phyloP scores from a whole-genome alignment of 2,797 vertebrate genomes.

The Odontamblyopus lacepedii region DNA sequence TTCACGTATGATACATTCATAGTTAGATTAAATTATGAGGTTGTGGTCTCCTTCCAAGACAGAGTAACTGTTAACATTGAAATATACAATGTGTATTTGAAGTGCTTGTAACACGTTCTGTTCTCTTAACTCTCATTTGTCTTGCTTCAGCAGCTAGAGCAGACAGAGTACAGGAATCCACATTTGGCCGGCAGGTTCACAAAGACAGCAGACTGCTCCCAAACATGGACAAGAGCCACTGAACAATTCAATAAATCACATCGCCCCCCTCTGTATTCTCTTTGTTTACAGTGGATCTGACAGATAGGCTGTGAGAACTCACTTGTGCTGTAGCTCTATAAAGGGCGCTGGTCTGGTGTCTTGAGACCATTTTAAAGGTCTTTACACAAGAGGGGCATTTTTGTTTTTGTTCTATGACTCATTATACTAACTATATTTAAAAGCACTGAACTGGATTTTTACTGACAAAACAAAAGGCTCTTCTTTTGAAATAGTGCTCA shows the following conservation, averaged over 20 bases:
- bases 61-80: too few relatives aligned
- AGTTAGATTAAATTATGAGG: too few relatives aligned
- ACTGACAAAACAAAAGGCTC: too few relatives aligned
- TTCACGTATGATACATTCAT: too few relatives aligned
- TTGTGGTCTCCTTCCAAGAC: too few relatives aligned
- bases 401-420: too few relatives aligned
- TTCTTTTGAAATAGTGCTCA: too few relatives aligned
- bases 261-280: not conserved
- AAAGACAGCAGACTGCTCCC: conserved; percentile 34
- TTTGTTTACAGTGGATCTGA: not conserved
- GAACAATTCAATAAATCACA: conserved; percentile 20
- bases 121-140: not conserved
- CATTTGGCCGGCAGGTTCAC: conserved; percentile 30
- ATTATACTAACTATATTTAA: too few relatives aligned
- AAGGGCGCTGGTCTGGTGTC: not conserved
- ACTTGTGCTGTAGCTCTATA: not conserved
- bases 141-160: conserved; percentile 18
- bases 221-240: conserved; percentile 46
- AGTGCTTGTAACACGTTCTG: too few relatives aligned
- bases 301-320: not conserved
- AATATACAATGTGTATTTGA: too few relatives aligned
- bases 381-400: not conserved
- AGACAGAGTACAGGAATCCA: conserved; percentile 38
- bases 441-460: too few relatives aligned
- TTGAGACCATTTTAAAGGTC: not conserved